A percentile compares a stretch with the other conserved stretches of the same genome.
Conservation (phyloP, 2,113 vertebrate genomes). For the Eupsittula cactorum region DNA sequence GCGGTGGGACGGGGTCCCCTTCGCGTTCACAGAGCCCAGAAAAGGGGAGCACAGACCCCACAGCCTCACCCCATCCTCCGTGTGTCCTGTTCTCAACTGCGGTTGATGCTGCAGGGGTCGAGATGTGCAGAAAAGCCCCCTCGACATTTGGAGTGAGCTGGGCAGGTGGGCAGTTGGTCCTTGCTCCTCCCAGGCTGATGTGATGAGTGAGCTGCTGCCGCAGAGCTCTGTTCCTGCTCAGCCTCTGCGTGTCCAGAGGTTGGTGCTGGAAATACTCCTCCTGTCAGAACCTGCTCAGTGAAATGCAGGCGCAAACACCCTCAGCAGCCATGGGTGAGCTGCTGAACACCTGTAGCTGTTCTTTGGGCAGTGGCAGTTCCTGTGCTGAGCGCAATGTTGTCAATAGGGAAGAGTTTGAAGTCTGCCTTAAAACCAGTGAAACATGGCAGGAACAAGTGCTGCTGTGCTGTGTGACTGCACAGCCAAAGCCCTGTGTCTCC, state of each 20-base stretch:
- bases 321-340: rapidly evolving
- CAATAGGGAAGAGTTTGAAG: background rate
- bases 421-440: background rate
- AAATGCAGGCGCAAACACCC: rapidly evolving
- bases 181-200: background rate
- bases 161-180: background rate
- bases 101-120: background rate
- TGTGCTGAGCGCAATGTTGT: background rate
- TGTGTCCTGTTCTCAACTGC: too few relatives aligned
- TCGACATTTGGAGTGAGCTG: too few relatives aligned
- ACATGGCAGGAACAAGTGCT: background rate
- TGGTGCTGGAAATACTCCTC: background rate
- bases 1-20: rapidly evolving
- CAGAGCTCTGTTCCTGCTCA: background rate
- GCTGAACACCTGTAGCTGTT: background rate
- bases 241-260: rapidly evolving
- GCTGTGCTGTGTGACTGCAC: background rate
- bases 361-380: background rate
- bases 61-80: rapidly evolving
- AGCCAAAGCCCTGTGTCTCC: background rate
- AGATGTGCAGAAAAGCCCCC: background rate
- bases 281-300: background rate
- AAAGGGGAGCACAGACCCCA: rapidly evolving
- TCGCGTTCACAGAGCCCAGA: background rate
- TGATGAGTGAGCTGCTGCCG: background rate